Conservation (phyloP, 2,113 vertebrate species). For the Chunga burmeisteri region DNA sequence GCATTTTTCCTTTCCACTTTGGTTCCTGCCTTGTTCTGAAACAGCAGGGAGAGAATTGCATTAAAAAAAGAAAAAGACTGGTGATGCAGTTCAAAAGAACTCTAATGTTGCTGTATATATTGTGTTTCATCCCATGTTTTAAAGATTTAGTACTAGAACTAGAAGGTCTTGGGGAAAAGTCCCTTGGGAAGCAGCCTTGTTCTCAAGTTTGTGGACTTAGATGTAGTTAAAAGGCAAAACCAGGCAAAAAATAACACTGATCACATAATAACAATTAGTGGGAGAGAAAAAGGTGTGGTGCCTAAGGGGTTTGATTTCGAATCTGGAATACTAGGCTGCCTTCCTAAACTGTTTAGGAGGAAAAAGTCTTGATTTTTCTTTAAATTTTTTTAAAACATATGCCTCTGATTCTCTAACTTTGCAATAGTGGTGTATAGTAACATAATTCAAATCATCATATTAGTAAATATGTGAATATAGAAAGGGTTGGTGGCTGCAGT, state of each 20-base stretch:
- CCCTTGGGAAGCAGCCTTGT: background rate
- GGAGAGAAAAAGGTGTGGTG: background rate
- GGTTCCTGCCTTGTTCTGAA: background rate
- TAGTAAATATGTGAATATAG: background rate
- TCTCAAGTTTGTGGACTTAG: background rate
- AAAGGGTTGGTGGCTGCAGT: background rate
- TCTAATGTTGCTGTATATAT: background rate
- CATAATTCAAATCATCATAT: background rate
- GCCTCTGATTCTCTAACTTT: background rate
- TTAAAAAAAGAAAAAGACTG: background rate
- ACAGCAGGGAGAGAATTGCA: background rate
- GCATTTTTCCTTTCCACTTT: background rate
- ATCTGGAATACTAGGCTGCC: background rate
- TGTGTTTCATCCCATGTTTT: background rate
- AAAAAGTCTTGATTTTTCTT: background rate
- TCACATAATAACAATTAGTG: background rate
- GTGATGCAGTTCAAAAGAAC: background rate
- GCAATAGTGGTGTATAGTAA: background rate
- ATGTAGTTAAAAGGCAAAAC: background rate
- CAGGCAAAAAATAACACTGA: background rate
- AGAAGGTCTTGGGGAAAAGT: background rate
- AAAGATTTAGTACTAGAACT: background rate
- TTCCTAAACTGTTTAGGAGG: background rate
- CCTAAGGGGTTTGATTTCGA: background rate
- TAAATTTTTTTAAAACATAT: background rate